Base-by-base conservation (phyloP, 2,888 invertebrate species). In the Drosophila paranaensis region DNA sequence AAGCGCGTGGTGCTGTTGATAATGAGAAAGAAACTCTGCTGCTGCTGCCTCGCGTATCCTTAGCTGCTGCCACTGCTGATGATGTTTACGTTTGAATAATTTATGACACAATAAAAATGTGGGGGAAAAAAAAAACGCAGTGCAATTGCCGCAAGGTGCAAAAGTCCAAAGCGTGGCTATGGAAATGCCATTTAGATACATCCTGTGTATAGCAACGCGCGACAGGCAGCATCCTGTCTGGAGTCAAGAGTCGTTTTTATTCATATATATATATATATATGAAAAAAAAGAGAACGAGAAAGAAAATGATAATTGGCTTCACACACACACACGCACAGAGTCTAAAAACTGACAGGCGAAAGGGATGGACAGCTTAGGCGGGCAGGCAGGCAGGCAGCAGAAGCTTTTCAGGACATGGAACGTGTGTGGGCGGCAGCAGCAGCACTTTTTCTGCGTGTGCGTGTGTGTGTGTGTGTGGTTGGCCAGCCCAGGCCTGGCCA, bases 1-100 rank as follows among this genome's bases (percentile, higher is more conserved):
- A 71, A 70, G 81, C 62, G 83, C 67, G 74, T 74, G 75, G 65
- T 63, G 70, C 72, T 76, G 82, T 79, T 79, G 85, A 84, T 89
- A 84, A 84, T 84, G 84, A 84, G 89, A 70, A 85, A 66, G 33
- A 65, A 42, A 75, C 56, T 61, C 39, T 60, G 51, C 43, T 54
- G 30, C 39, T 61, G 51, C 43, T 54, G 33, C 40, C 54, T 43
- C 58, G 50, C 56, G 27, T 45, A 25, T 45, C 45, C 27, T 45
- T 42, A 43, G 58, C 30, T 67, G 55, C 8, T 45, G 11, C 20
- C 6, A 54, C 71, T 74, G 81, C 78, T 91, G 91, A 90, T 91
- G 88, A 91, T 91, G 90, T 91, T 92, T 88, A 82, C 87, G 82
- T 87, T 88, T 92, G 90, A 92, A 92, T 92, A 91, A 91, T 91